Evolutionary conservation across 2,797 vertebrate species (phyloP).

Genomic region (Myiotriccus ornatus): DNA sequence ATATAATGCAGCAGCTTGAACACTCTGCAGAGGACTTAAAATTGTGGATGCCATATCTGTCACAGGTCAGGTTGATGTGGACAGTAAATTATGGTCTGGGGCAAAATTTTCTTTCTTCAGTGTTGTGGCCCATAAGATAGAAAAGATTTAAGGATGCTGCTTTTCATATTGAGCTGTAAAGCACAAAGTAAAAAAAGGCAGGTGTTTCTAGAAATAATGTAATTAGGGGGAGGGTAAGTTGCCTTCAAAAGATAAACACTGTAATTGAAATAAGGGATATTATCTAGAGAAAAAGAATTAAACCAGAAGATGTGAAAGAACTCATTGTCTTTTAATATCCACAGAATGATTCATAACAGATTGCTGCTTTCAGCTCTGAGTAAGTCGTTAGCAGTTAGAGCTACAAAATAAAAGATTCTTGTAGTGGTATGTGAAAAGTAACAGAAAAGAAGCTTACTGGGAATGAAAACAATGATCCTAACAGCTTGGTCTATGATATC

Average conservation of each 20-base stretch:
- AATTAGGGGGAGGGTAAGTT: background rate
- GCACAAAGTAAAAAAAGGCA: background rate
- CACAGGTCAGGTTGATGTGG: background rate
- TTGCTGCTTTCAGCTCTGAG: constrained; percentile 10
- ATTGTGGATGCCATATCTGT: background rate
- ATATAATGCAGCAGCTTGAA: background rate
- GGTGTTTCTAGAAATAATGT: constrained; percentile 22
- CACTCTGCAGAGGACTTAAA: background rate
- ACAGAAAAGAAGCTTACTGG: background rate
- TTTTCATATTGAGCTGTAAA: background rate
- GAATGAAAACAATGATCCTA: background rate
- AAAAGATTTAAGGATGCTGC: background rate
- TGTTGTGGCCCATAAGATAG: background rate
- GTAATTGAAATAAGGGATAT: constrained; percentile 28
- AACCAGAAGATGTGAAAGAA: constrained; percentile 5
- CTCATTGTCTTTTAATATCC: constrained; percentile 27
- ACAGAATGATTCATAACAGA: background rate
- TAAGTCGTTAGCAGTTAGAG: constrained; percentile 34
- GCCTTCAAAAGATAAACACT: constrained; percentile 32
- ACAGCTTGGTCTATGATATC: background rate
- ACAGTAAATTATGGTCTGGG: background rate
- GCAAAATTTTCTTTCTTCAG: background rate
- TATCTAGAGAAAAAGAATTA: constrained; percentile 15
- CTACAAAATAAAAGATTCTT: background rate
- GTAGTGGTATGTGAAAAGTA: background rate